Conservation (phyloP, 2,113 vertebrate species). For the Strigops habroptila region DNA sequence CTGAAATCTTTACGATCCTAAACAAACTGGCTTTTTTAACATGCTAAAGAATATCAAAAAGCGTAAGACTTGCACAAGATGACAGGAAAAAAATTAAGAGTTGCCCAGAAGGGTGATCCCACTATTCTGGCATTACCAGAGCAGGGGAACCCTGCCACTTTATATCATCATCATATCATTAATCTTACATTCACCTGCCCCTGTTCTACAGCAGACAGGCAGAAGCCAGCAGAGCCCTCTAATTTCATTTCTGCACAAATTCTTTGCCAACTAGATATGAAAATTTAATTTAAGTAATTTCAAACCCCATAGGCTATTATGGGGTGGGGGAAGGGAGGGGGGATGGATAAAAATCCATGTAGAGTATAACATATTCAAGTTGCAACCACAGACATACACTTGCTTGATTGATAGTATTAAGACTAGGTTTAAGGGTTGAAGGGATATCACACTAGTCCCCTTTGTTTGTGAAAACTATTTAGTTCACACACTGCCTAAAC, state of each 20-base stretch:
- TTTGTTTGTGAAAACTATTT: background rate
- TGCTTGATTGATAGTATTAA: background rate
- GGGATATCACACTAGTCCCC: background rate
- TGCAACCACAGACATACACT: background rate
- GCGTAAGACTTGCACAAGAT: background rate
- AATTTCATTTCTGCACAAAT: background rate
- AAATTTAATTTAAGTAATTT: background rate
- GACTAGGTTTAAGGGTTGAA: background rate
- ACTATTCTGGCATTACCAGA: background rate
- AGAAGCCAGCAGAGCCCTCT: background rate
- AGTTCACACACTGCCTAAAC: background rate
- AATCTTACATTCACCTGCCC: background rate
- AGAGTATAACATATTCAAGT: background rate
- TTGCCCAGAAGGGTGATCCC: background rate
- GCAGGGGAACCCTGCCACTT: background rate
- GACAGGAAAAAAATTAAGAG: background rate
- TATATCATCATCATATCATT: rapidly evolving
- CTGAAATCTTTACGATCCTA: background rate
- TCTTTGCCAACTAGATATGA: background rate
- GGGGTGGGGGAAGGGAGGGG: no score
- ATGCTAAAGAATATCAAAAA: background rate
- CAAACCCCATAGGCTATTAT: background rate
- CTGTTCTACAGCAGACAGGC: background rate
- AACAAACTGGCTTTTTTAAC: background rate
- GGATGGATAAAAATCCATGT: background rate